Evolutionary conservation across 2,797 vertebrate genomes (phyloP), one percentile per base, ranked within the genome.

Genomic region (Acanthurus leucopareius): DNA sequence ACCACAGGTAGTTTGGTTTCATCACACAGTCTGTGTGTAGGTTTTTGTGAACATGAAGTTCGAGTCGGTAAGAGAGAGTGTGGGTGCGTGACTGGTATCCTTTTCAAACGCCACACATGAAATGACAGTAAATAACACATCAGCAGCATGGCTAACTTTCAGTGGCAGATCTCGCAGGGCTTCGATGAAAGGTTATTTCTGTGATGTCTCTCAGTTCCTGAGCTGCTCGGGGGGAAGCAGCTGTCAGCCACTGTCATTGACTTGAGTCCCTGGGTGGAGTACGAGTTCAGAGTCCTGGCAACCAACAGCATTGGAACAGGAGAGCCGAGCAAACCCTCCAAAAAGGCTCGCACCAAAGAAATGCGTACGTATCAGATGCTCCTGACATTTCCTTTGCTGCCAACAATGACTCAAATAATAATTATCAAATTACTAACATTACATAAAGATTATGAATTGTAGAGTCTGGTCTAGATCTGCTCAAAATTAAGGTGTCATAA

Each of bases 241-340:
- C 95, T 98, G 90, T 97, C 97, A 7, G 95, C 97, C 0, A 96
- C 95, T 0, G 96, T 98, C 80, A 96, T 94, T 81, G 96, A 97
- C 48, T 90, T 99, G 88, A 98, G 96, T 91, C 96, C 97, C 0
- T 99, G 97, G 97, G 97, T 98, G 4, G 97, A 98, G 77, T 98
- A 97, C 0, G 97, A 99, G 85, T 98, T 98, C 90, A 94, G 97
- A 56, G 96, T 97, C 0, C 95, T 98, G 82, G 97, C 97, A 32
- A 96, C 96, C 86, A 99, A 97, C 68, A 88, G 92, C 60, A 97
- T 98, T 3, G 98, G 97, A 17, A 97, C 97, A 0, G 97, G 97
- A 81, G 97, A 99, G 40, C 97, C 97, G 83, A 98, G 97, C 93
- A 94, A 91, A 65, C 95, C 97, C 1, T 98, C 97, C 0, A 96